These are phyloP conservation scores for Drosophila emarginata DNA, from an alignment of 2,888 invertebrate genomes.

Conservation along the genomic window DNA sequence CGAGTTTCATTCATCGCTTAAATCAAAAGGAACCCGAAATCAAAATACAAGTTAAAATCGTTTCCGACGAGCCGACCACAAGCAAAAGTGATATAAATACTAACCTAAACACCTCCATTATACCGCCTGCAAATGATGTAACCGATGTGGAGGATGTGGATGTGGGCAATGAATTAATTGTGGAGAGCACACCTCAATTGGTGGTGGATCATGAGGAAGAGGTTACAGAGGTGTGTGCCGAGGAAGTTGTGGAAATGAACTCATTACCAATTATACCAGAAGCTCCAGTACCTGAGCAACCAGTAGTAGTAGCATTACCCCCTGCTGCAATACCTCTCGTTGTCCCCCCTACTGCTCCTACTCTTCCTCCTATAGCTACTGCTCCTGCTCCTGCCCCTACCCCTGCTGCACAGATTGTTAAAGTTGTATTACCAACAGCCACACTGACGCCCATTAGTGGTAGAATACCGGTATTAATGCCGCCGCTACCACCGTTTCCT, in stretches of 20 bases:
- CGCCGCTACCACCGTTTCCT: slow-evolving; percentile 59
- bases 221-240: slow-evolving; percentile 70
- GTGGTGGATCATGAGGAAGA: slow-evolving; percentile 81
- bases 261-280: slow-evolving; percentile 27
- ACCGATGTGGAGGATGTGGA: slow-evolving; percentile 56
- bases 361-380: too few species aligned
- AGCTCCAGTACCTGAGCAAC: slow-evolving; percentile 21
- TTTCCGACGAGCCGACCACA: slow-evolving; percentile 74
- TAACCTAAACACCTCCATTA: slow-evolving; percentile 8
- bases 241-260: slow-evolving; percentile 62
- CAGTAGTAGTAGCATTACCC: slow-evolving; percentile 15
- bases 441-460: slow-evolving; percentile 52
- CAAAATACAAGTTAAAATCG: slow-evolving; percentile 82
- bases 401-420: slow-evolving; percentile 50
- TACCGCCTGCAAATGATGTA: slow-evolving; percentile 46
- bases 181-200: slow-evolving; percentile 72
- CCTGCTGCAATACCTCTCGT: background rate
- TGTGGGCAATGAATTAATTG: slow-evolving; percentile 59
- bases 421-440: slow-evolving; percentile 59
- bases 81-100: slow-evolving; percentile 48
- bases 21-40: slow-evolving; percentile 82
- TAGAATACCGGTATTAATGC: slow-evolving; percentile 52
- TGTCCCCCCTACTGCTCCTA: background rate
- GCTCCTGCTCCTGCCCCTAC: slow-evolving; percentile 9
- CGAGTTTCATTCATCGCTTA: slow-evolving; percentile 78